phyloP scores from a whole-genome alignment of 2,797 vertebrate genomes.

The Acanthiza pusilla region DNA sequence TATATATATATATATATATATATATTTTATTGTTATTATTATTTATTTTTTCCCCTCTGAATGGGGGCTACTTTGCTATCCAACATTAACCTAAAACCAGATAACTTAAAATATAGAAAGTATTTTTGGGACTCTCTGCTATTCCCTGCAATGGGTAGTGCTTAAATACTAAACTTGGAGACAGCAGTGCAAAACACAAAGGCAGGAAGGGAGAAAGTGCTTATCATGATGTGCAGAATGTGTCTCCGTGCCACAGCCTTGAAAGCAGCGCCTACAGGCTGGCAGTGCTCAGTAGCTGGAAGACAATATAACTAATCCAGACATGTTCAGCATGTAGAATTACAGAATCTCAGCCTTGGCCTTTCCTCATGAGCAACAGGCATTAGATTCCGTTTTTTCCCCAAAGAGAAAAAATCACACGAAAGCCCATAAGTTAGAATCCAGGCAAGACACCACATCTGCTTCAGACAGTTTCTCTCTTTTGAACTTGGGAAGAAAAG shows the following conservation, averaged over 20 bases:
- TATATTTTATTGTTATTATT: no score
- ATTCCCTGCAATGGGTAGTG: not conserved
- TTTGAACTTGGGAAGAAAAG: not conserved
- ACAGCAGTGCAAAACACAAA: not conserved
- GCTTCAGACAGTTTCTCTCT: not conserved
- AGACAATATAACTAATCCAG: constrained; percentile 23
- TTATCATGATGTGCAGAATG: not conserved
- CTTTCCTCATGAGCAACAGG: not conserved
- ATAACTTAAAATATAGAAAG: not conserved
- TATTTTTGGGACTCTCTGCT: not conserved
- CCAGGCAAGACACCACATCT: not conserved
- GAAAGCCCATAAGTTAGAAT: not conserved
- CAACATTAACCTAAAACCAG: not conserved
- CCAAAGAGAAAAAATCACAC: not conserved
- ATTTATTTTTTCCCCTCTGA: not conserved
- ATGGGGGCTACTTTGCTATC: not conserved
- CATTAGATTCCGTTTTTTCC: not conserved
- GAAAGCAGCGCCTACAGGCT: not conserved
- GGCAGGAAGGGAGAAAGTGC: not conserved
- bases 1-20: no score
- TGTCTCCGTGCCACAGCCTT: not conserved
- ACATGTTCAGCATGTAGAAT: constrained; percentile 20
- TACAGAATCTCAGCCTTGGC: not conserved
- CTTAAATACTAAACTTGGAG: not conserved
- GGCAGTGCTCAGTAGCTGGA: not conserved